Conservation (phyloP, 1,140 invertebrate genomes). For the Zaprionus lachaisei region DNA sequence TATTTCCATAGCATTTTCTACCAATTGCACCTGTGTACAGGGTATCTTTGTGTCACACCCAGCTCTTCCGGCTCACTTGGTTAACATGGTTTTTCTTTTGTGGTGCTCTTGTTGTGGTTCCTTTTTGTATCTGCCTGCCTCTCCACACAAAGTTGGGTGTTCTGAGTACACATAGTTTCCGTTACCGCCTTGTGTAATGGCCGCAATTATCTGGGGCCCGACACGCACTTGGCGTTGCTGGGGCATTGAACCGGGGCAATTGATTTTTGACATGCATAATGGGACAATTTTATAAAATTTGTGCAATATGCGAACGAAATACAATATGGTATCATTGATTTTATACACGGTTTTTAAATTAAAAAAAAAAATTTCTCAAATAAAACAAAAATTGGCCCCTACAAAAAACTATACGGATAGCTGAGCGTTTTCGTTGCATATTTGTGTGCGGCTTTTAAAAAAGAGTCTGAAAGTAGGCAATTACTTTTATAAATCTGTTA, state of each 20-base stretch:
- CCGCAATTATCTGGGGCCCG: constrained; percentile 63
- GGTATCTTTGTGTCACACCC: not conserved
- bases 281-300: constrained; percentile 19
- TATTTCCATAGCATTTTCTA: not conserved
- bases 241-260: constrained; percentile 67
- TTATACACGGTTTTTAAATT: not conserved
- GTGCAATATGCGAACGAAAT: not conserved
- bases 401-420: not conserved
- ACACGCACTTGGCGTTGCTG: constrained; percentile 63
- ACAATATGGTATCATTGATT: not conserved
- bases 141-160: constrained; percentile 17
- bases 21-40: not conserved
- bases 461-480: constrained; percentile 16
- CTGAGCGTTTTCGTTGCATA: not conserved
- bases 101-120: constrained; percentile 1
- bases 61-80: not conserved
- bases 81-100: constrained; percentile 8
- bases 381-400: too few relatives aligned
- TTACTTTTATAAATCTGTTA: not conserved
- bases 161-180: constrained; percentile 43
- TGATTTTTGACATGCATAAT: constrained; percentile 60
- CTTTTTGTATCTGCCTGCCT: constrained; percentile 9
- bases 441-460: not conserved
- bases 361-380: too few relatives aligned
- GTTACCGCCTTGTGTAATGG: constrained; percentile 48